These are phyloP conservation scores for Cryptus viduatorius DNA, from an alignment of 2,888 invertebrate species.

Conservation along the genomic window DNA sequence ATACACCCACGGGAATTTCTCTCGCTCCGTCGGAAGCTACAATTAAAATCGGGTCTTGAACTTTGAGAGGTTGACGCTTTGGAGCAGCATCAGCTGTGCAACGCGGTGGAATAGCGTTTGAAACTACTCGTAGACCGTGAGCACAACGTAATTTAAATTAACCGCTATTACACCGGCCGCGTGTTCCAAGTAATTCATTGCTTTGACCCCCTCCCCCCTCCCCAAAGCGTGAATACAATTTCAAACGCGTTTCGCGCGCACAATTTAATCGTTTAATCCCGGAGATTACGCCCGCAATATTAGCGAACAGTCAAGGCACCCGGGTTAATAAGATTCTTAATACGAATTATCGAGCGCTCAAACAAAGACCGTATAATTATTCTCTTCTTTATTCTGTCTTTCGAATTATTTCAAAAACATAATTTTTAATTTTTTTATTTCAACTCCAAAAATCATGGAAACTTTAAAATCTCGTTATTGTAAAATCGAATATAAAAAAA, in stretches of 20 bases:
- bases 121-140: background rate
- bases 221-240: slow-evolving; percentile 13
- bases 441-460: no score
- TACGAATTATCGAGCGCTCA: no score
- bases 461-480: no score
- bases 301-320: background rate
- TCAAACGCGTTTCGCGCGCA: slow-evolving; percentile 6
- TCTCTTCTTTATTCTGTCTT: no score
- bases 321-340: background rate
- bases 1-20: slow-evolving; percentile 27
- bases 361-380: no score
- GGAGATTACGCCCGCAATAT: slow-evolving; percentile 29
- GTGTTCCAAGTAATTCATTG: slow-evolving; percentile 21
- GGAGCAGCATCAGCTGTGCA: background rate
- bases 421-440: no score
- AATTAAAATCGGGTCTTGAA: slow-evolving; percentile 41
- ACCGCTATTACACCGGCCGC: background rate
- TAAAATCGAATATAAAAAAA: no score
- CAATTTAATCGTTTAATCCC: slow-evolving; percentile 31
- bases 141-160: slow-evolving; percentile 40
- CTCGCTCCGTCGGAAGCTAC: background rate
- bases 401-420: no score
- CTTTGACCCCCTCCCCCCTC: background rate
- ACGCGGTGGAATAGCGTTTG: background rate
- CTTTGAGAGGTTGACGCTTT: slow-evolving; percentile 3